Conservation (phyloP, 2,113 vertebrate genomes). For the Hypomesus transpacificus region DNA sequence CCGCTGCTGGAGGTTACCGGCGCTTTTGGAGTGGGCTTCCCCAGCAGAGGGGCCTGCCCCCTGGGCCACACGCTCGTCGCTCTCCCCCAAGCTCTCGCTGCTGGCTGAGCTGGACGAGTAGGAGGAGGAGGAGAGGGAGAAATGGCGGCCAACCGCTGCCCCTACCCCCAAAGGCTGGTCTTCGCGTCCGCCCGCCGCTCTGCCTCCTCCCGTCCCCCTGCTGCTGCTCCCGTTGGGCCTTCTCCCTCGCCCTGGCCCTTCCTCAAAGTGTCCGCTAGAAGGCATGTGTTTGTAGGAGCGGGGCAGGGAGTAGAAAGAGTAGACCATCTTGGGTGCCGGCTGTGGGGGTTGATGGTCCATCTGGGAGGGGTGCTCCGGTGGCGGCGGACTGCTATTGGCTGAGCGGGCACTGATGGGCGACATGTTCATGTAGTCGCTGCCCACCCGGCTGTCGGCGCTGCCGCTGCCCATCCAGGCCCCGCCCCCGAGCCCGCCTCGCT, state of each 20-base stretch:
- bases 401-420: slow-evolving; percentile 72
- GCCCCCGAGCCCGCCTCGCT: slow-evolving; percentile 56
- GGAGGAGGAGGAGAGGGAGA: slow-evolving; percentile 71
- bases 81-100: slow-evolving; percentile 77
- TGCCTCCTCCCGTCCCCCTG: slow-evolving; percentile 44
- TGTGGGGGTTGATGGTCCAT: slow-evolving; percentile 57
- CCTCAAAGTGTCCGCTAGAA: slow-evolving; percentile 55
- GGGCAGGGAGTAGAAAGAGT: slow-evolving; percentile 73
- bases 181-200: slow-evolving; percentile 38
- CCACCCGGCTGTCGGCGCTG: slow-evolving; percentile 63
- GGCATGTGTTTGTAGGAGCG: slow-evolving; percentile 71
- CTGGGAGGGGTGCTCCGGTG: slow-evolving; percentile 40
- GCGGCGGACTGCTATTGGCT: slow-evolving; percentile 67
- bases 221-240: slow-evolving; percentile 46
- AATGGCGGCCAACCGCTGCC: slow-evolving; percentile 49
- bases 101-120: slow-evolving; percentile 79
- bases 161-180: slow-evolving; percentile 33
- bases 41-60: slow-evolving; percentile 25
- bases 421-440: slow-evolving; percentile 82
- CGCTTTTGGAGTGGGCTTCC: slow-evolving; percentile 51
- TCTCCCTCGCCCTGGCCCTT: slow-evolving; percentile 61
- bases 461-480: slow-evolving; percentile 63
- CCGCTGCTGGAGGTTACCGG: slow-evolving; percentile 53
- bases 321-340: slow-evolving; percentile 72
- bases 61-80: slow-evolving; percentile 58